Evolutionary conservation across 1,140 invertebrate genomes (phyloP).

Genomic region (Bombyx mori): ASM3026992v2 NC_085128.1:13249501-13250000

Average conservation of each 20-base stretch:
- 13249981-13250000: no score
- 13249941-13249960: no score
- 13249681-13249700: slow-evolving; percentile 16
- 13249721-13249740: slow-evolving; percentile 58
- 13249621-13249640: neutral
- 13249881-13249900: slow-evolving; percentile 12
- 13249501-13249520: slow-evolving; percentile 3
- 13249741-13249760: slow-evolving; percentile 59
- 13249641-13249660: slow-evolving; percentile 1
- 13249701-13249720: slow-evolving; percentile 45
- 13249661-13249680: slow-evolving; percentile 13
- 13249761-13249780: slow-evolving; percentile 21
- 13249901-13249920: neutral
- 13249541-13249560: slow-evolving; percentile 3
- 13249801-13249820: slow-evolving; percentile 39
- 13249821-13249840: slow-evolving; percentile 47
- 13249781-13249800: slow-evolving; percentile 4
- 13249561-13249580: neutral
- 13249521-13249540: neutral
- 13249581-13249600: slow-evolving; percentile 16
- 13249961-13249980: no score
- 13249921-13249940: no score
- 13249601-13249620: slow-evolving; percentile 15
- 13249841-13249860: slow-evolving; percentile 10
- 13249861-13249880: slow-evolving; percentile 8